Base-by-base conservation (phyloP, 35 echinoderm and acorn worm genomes). In the Diadema setosum region DNA sequence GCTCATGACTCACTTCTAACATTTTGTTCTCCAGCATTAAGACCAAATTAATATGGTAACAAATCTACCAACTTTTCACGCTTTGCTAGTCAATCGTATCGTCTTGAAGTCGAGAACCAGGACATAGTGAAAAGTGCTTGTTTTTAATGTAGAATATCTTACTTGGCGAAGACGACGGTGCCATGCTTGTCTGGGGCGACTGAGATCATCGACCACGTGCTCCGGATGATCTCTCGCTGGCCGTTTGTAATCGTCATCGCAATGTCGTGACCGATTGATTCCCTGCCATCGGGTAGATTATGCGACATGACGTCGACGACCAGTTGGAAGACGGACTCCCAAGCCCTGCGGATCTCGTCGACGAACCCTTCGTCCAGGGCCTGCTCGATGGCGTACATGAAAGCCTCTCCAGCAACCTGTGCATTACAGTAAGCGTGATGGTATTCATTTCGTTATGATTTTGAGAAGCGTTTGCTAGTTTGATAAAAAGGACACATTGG, bases 401-500 rank as follows among this genome's bases (percentile, higher is more conserved):
- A 40, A 11, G 85, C 85, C 33, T 87, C 85, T 3, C 73, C 73
- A 6, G 73, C 73, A 78, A 24, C 27, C 73, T 78, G 73, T n/a
- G n/a, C n/a, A n/a, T n/a, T n/a, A 52, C 9, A 52, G n/a, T 11
- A 52, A n/a, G 48, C 9, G n/a, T 11, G 48, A 52, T 52, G 48
- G 9, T 52, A n/a, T 52, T 52, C n/a, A 52, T 9, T 52, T 9
- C 9, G 48, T 11, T 52, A 52, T 52, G 48, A 52, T 9, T 52
- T 9, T 11, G 9, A n/a, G 48, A 11, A 52, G 9, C 48, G 48
- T 52, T 9, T 11, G 9, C 48, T 52, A n/a, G 48, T 11, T 11
- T 11, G 35, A 73, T 34, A 0, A 8, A 30, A 20, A 33, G 27
- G 7, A 6, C 17, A 39, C 3, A 25, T 37, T 39, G 67, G 39